These are phyloP conservation scores for Malurus elegans DNA, from an alignment of 2,113 vertebrate genomes.

Conservation along the genomic window DNA sequence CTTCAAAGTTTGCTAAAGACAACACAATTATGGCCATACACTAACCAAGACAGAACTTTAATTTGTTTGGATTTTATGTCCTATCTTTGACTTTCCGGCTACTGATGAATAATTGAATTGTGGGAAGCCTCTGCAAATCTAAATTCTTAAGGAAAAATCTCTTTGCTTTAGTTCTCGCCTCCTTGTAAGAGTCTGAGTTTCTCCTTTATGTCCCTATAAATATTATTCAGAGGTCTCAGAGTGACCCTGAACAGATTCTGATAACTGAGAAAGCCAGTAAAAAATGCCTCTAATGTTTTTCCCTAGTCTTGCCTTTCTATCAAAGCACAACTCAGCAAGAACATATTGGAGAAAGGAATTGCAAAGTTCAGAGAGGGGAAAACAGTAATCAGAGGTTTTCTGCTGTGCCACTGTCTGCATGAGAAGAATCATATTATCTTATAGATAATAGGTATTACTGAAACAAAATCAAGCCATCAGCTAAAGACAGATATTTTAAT, in stretches of 20 bases:
- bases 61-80: not conserved
- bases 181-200: not conserved
- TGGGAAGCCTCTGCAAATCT: not conserved
- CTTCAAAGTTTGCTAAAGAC: not conserved
- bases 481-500: not conserved
- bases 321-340: not conserved
- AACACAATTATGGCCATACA: not conserved
- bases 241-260: not conserved
- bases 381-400: not conserved
- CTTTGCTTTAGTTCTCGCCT: not conserved
- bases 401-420: not conserved
- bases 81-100: not conserved
- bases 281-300: not conserved
- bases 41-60: not conserved
- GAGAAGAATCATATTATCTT: not conserved
- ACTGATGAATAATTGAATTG: not conserved
- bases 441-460: not conserved
- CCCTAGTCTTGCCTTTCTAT: not conserved
- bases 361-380: not conserved
- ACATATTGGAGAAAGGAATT: not conserved
- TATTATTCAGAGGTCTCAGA: not conserved
- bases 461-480: not conserved
- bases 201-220: not conserved
- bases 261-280: not conserved
- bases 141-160: not conserved